phyloP scores from a whole-genome alignment of 1,140 invertebrate species.

The Drosophila ogumai region DNA sequence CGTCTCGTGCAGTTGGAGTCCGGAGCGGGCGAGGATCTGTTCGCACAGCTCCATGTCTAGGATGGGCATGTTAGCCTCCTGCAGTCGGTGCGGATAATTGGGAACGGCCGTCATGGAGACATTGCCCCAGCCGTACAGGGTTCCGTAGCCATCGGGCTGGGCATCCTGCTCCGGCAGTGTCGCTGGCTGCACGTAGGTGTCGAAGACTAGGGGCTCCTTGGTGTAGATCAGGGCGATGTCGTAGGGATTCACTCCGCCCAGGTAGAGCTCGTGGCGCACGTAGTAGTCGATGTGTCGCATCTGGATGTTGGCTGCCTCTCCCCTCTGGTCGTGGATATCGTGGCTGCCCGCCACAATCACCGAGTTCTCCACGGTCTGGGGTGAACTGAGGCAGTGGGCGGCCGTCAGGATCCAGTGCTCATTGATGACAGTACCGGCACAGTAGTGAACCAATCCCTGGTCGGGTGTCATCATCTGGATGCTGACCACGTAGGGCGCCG shows the following conservation, averaged over 20 bases:
- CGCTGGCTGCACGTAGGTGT: conserved; percentile 84
- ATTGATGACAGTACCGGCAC: conserved; percentile 81
- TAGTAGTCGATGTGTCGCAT: conserved; percentile 75
- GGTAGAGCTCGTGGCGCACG: conserved; percentile 72
- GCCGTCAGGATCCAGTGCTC: conserved; percentile 83
- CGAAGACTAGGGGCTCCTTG: conserved; percentile 78
- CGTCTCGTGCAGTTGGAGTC: conserved; percentile 84
- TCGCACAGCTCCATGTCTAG: conserved; percentile 83
- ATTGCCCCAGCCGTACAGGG: conserved; percentile 86
- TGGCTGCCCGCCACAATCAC: conserved; percentile 80
- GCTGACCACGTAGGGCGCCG: conserved; percentile 83
- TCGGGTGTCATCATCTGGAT: conserved; percentile 78
- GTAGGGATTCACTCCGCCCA: conserved; percentile 85
- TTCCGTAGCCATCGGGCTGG: conserved; percentile 84
- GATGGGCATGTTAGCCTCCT: conserved; percentile 85
- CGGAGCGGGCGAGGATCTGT: conserved; percentile 66
- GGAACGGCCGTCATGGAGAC: conserved; percentile 84
- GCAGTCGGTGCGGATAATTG: conserved; percentile 84
- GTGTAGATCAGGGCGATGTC: conserved; percentile 86
- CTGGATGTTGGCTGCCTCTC: conserved; percentile 65
- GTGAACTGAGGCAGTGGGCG: conserved; percentile 76
- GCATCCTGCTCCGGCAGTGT: conserved; percentile 84
- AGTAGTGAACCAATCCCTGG: conserved; percentile 76
- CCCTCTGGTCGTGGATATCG: conserved; percentile 63
- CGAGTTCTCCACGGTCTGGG: conserved; percentile 66